Conservation (phyloP, 2,113 vertebrate genomes). For the Pleuronectes platessa region DNA sequence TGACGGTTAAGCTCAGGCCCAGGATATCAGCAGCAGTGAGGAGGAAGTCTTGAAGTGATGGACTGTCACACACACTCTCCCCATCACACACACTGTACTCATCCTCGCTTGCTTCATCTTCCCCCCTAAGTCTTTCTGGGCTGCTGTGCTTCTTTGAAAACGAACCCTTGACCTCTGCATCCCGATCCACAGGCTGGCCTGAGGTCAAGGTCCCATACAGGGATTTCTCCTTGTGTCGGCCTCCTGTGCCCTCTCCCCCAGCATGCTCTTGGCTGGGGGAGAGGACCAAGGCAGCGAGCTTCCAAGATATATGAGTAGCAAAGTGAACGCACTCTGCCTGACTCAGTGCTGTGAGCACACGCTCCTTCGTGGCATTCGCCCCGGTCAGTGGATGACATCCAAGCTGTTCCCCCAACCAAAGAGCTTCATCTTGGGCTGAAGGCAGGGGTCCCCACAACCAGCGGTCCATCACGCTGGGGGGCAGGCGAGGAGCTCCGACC, state of each 20-base stretch:
- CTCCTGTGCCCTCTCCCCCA: not conserved
- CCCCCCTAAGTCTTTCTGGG: conserved; percentile 84
- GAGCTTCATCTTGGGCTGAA: conserved; percentile 92
- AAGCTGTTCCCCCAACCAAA: conserved; percentile 91
- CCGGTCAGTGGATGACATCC: conserved; percentile 92
- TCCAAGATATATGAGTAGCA: conserved; percentile 96
- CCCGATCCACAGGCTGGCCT: conserved; percentile 15
- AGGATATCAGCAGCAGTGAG: conserved; percentile 93
- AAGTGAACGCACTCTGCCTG: conserved; percentile 96
- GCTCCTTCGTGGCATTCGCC: conserved; percentile 89
- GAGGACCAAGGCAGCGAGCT: conserved; percentile 91
- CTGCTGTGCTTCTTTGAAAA: conserved; percentile 86
- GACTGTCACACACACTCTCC: conserved; percentile 90
- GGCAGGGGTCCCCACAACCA: conserved; percentile 97
- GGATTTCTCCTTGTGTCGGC: conserved; percentile 31
- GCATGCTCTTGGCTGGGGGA: conserved; percentile 83
- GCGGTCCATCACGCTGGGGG: conserved; percentile 90
- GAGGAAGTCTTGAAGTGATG: conserved; percentile 92
- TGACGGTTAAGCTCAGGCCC: conserved; percentile 88
- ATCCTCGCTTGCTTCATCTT: conserved; percentile 87
- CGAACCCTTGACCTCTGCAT: conserved; percentile 73
- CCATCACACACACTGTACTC: conserved; percentile 89
- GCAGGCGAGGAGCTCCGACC: conserved; percentile 91
- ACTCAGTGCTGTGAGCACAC: conserved; percentile 87
- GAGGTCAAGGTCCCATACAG: not conserved